Base-by-base conservation (phyloP, 2,888 invertebrate species). In the Morpho deidamia region DNA sequence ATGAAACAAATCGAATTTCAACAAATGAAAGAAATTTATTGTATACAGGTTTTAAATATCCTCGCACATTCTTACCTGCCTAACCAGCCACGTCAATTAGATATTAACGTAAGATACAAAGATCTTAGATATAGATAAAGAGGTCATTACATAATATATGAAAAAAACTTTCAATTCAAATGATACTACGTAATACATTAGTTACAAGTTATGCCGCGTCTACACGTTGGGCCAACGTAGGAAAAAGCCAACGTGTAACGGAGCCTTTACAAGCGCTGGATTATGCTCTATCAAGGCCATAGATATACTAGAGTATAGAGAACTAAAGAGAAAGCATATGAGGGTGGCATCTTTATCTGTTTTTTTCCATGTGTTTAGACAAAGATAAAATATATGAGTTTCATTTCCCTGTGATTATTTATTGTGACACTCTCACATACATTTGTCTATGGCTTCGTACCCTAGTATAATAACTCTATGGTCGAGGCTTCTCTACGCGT, bases 1-100 rank as follows among this genome's bases (percentile, higher is more conserved):
- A 84, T 85, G 70, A 87, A 85, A 88, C 83, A 80, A 71, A 78
- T 68, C 63, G 70, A 69, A 70, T 59, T 71, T 89, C 88, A 89
- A 89, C 89, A 89, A 89, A 89, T 89, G 88, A 89, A 89, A 88
- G 89, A 86, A 89, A 85, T 89, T 86, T 89, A 89, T 89, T 89
- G 89, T 89, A 89, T 89, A 89, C 88, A 89, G 89, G 89, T 88
- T 88, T 87, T 87, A 86, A 88, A 87, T 86, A 87, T 86, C 81
- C 83, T 87, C 78, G 81, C 83, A 81, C 81, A 78, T 78, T 78
- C 79, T 78, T 78, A 83, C 83, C 83, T 84, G 83, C 82, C 81
- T 81, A 79, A 78, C 84, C 84, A 88, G 81, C 81, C 87, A 78
- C 76, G 72, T 82, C 78, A 75, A 78, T 81, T 79, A 76, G 78